phyloP scores from a whole-genome alignment of 2,113 vertebrate species.

The Urocitellus parryii region DNA sequence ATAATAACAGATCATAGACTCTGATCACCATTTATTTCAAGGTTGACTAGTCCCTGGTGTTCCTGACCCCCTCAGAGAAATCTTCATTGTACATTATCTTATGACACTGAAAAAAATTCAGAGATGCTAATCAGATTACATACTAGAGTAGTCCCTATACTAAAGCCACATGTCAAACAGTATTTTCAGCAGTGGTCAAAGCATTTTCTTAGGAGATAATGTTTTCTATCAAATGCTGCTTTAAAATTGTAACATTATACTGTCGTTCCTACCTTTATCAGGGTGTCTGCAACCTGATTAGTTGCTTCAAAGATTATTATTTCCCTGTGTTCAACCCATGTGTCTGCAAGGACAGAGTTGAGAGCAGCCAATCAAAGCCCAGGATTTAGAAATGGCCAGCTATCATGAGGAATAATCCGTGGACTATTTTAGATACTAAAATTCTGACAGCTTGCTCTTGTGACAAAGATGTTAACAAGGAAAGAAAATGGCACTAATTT shows the following conservation, averaged over 20 bases:
- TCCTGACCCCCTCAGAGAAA: background rate
- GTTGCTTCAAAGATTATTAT: conserved; percentile 82
- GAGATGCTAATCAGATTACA: conserved; percentile 10
- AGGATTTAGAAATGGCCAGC: conserved; percentile 81
- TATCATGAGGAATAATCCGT: conserved; percentile 83
- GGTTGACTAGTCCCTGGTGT: background rate
- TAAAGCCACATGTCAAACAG: conserved; percentile 32
- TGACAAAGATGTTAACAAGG: conserved; percentile 92
- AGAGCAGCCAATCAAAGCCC: conserved; percentile 77
- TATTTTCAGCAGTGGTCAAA: conserved; percentile 33
- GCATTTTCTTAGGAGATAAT: conserved; percentile 64
- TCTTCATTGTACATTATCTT: conserved; percentile 11
- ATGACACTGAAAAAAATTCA: conserved; percentile 32
- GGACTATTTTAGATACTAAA: conserved; percentile 86
- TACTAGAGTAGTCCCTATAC: background rate
- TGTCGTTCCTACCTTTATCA: conserved; percentile 61
- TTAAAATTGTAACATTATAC: conserved; percentile 63
- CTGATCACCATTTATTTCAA: background rate
- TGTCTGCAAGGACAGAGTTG: conserved; percentile 79
- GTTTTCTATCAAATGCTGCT: conserved; percentile 72
- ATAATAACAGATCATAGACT: background rate
- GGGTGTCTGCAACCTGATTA: conserved; percentile 70
- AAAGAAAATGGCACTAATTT: conserved; percentile 92
- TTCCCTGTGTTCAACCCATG: conserved; percentile 63
- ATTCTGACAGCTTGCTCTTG: conserved; percentile 91